phyloP scores from a whole-genome alignment of 2,888 invertebrate genomes.

The Brassicogethes aeneus region DNA sequence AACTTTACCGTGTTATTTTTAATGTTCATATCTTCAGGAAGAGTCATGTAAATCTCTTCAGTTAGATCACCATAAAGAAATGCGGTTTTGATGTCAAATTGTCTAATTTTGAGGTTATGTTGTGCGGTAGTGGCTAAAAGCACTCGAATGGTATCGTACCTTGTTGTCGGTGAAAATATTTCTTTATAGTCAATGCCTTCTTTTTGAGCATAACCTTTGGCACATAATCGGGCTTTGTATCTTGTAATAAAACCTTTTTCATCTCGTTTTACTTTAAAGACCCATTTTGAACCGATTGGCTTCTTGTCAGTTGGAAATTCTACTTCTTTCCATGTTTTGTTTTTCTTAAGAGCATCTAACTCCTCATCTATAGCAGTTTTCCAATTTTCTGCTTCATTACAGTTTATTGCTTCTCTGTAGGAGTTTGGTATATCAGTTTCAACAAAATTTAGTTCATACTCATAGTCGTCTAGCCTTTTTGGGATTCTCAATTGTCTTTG shows the following conservation, averaged over 20 bases:
- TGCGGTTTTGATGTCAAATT: constrained; percentile 21
- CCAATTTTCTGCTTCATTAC: constrained; percentile 13
- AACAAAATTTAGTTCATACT: no score
- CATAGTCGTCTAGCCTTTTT: no score
- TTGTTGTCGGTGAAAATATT: constrained; percentile 17
- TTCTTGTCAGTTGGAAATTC: no score
- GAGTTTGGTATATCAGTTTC: no score
- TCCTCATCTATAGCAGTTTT: constrained; percentile 17
- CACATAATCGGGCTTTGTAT: constrained; percentile 3
- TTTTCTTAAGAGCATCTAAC: constrained; percentile 13
- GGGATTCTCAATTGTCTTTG: no score
- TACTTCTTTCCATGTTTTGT: constrained; percentile 10
- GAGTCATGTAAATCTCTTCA: no score
- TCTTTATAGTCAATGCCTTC: constrained; percentile 18
- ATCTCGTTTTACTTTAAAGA: no score
- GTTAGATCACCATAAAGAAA: no score
- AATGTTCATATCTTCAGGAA: constrained; percentile 17
- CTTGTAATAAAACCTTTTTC: constrained; percentile 1
- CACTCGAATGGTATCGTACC: constrained; percentile 14
- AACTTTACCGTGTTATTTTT: constrained; percentile 24
- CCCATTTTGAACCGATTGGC: no score
- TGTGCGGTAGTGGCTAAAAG: constrained; percentile 13
- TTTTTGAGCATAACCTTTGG: no score
- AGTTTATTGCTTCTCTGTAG: no score
- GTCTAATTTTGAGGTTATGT: constrained; percentile 10